Evolutionary conservation across 2,113 vertebrate species (phyloP), one percentile per base, ranked within the genome.

Genomic region (Bufo gargarizans): DNA sequence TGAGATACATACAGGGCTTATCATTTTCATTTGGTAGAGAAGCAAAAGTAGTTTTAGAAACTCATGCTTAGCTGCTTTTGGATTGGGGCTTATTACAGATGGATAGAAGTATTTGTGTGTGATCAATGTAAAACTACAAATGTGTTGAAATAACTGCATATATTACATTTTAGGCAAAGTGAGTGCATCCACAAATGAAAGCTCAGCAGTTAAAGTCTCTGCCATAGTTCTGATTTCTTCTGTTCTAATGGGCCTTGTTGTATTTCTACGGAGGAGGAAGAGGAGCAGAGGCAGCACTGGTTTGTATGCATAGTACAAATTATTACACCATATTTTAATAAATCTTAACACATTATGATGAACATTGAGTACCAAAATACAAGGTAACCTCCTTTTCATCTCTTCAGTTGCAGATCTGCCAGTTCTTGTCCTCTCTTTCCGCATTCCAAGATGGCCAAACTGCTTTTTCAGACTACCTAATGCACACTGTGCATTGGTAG

Each of bases 191-290:
- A 69, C 65, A 69, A 83, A 72, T 71, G 49, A 71, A 55, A 84
- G 61, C 33, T 56, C 82, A 22, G n/a, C 7, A 84, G 12, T 17
- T 47, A 16, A 22, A 16, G n/a, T 19, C 6, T 84, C 82, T 33
- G 4, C 72, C 11, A 0, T 14, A 13, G 65, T 84, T 3, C 1
- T 84, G 0, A 22, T 55, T 9, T 0, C 55, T 22, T 84, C 63
- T 50, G 9, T 71, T n/a, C 0, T 71, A 6, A 20, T 22, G 4
- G 47, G 17, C 55, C 19, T 71, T 13, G 12, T n/a, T 49, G 63
- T 10, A 14, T n/a, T 69, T 71, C 49, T 71, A 84, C 19, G 82
- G 65, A 53, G 82, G 50, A 84, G n/a, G 47, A 84, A 84, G 59
- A 84, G 82, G 22, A 84, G 82, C 63, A 67, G 82, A 71, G 82